A percentile compares a stretch with the other conserved stretches of the same genome.
phyloP scores from a whole-genome alignment of 2,888 invertebrate species.

The Petrolisthes manimaculis region DNA sequence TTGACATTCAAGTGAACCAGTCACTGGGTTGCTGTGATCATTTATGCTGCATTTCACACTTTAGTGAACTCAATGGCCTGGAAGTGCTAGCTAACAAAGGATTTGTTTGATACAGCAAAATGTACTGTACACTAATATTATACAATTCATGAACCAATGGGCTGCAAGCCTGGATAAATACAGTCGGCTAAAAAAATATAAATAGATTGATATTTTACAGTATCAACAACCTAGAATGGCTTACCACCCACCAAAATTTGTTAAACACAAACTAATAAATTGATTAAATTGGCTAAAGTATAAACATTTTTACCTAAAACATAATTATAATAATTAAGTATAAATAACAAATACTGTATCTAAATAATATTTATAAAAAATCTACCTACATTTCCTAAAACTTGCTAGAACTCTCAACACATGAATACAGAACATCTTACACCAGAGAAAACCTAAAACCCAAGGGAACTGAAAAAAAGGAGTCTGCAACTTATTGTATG shows the following conservation, averaged over 20 bases:
- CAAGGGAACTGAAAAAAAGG: neutral
- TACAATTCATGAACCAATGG: too few species aligned
- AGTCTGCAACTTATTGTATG: neutral
- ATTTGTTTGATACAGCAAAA: too few species aligned
- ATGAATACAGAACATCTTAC: neutral
- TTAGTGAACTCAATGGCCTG: too few species aligned
- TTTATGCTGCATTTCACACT: too few species aligned
- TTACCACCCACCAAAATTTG: neutral
- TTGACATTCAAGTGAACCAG: too few species aligned
- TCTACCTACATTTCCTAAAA: neutral
- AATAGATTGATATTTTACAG: too few species aligned
- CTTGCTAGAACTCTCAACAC: neutral
- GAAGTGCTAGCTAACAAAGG: too few species aligned
- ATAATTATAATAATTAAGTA: conserved; percentile 29
- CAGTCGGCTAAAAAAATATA: too few species aligned
- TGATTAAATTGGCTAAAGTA: conserved; percentile 9
- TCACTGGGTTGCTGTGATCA: too few species aligned
- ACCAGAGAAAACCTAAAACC: neutral
- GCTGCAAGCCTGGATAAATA: too few species aligned
- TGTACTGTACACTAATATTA: too few species aligned
- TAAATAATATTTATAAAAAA: conserved; percentile 8
- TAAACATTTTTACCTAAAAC: conserved; percentile 23
- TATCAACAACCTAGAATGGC: too few species aligned
- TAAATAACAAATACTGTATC: conserved; percentile 13
- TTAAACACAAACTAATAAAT: neutral